Conservation (phyloP, 2,113 vertebrate genomes). For the Indicator maculatus region DNA sequence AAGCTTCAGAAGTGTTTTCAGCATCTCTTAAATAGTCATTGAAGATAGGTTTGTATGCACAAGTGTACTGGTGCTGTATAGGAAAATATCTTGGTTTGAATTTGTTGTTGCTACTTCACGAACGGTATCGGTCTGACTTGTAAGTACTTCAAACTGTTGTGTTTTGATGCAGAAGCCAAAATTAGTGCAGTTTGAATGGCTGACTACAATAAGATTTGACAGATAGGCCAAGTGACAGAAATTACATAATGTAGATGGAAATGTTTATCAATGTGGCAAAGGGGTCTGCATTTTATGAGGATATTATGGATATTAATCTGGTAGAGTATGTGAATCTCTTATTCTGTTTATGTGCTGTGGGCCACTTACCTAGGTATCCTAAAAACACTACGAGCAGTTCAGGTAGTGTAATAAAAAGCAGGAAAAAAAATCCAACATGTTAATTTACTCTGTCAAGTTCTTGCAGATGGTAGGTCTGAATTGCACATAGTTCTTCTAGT, state of each 20-base stretch:
- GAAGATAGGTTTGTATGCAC: background rate
- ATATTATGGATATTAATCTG: background rate
- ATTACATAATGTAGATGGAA: background rate
- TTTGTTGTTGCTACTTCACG: background rate
- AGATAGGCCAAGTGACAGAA: background rate
- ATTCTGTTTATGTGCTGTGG: background rate
- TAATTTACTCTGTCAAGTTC: background rate
- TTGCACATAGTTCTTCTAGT: accelerated
- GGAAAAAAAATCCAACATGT: background rate
- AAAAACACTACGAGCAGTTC: background rate
- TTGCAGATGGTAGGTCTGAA: background rate
- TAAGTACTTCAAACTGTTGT: background rate
- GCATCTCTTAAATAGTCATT: background rate
- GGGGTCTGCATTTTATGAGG: background rate
- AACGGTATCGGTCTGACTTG: background rate
- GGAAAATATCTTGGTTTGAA: background rate
- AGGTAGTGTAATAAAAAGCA: background rate
- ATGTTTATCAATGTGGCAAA: background rate
- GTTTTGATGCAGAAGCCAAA: background rate
- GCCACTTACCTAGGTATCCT: background rate
- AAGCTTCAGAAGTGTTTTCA: background rate
- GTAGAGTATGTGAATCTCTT: background rate
- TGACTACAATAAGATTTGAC: background rate
- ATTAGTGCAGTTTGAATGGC: background rate
- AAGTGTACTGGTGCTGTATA: background rate